Evolutionary conservation across 2,113 vertebrate genomes (phyloP), one percentile per base, ranked within the genome.

Genomic region (Syngnathus typhle): DNA sequence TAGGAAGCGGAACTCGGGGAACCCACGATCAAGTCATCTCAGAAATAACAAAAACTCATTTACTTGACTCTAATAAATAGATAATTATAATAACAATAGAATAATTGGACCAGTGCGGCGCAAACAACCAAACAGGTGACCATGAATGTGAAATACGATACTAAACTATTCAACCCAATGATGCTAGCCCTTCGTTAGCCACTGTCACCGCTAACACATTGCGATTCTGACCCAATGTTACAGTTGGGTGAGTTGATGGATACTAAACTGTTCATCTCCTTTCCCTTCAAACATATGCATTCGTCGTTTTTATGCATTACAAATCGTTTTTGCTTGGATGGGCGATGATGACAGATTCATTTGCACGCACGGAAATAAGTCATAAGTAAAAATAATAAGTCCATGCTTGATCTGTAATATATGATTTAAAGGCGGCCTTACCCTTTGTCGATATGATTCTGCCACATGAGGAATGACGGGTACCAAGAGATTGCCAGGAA

Each of bases 361-460:
- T 23, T 46, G 16, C 60, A 52, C 63, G 44, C 37, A 23, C 23
- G 13, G 1, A 27, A 27, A 43, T 13, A 32, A 32, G 27, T 32
- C 27, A 32, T 3, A 32, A 32, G 2, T 32, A 32, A 32, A 32
- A 32, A 32, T 32, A 32, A 32, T 32, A 32, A 32, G 27, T 32
- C 27, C 27, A 32, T 32, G 27, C 27, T 32, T 3, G 27, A 32
- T 32, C 3, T 32, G 27, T 32, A 32, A 32, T 3, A 52, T 37
- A 21, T 13, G 2, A 11, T 39, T 52, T 15, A 63, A 63, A 63
- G 6, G 23, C 11, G 7, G 5, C 3, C 82, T 65, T 59, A 88
- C 88, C 85, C 69, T 49, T 23, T 62, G 4, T 74, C 61, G 18
- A 21, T 58, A 44, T 73, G 39, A 61, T 18, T 74, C 72, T 76